Evolutionary conservation across 2,113 vertebrate genomes (phyloP).

Genomic region (Crotophaga sulcirostris): DNA sequence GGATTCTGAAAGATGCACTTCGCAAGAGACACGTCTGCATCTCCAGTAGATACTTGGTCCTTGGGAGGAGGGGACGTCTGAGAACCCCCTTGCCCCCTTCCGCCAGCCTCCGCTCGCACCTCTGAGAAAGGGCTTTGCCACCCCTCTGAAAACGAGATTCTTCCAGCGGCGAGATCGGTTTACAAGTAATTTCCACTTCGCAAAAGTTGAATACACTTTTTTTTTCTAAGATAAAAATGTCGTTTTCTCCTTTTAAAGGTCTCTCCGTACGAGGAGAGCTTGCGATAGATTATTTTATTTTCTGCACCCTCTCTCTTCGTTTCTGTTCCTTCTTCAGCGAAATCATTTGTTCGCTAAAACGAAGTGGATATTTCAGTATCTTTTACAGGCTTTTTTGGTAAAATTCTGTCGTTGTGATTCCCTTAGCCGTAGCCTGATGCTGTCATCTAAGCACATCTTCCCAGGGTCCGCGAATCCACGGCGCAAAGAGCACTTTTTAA

Average conservation of each 20-base stretch:
- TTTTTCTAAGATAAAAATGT: not conserved
- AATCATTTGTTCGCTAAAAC: not conserved
- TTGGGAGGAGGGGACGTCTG: not conserved
- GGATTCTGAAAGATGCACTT: not conserved
- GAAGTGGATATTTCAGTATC: not conserved
- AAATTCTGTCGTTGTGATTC: not conserved
- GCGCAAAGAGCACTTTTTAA: not conserved
- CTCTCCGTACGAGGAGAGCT: not conserved
- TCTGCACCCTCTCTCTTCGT: not conserved
- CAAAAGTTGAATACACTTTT: not conserved
- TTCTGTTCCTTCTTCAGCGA: not conserved
- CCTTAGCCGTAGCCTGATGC: not conserved
- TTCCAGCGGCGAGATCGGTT: not conserved
- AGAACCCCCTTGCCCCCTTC: fast-evolving
- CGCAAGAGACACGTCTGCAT: not conserved
- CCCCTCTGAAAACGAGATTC: not conserved
- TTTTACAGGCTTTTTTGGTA: not conserved
- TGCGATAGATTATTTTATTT: not conserved
- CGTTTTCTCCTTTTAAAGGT: not conserved
- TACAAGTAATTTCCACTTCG: not conserved
- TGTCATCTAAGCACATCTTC: not conserved
- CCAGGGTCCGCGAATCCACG: not conserved
- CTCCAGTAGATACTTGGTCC: not conserved
- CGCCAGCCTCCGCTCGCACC: not conserved
- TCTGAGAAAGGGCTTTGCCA: not conserved